Evolutionary conservation across 2,113 vertebrate genomes (phyloP), one percentile per base, ranked within the genome.

Genomic region (Todiramphus saurophagus): DNA sequence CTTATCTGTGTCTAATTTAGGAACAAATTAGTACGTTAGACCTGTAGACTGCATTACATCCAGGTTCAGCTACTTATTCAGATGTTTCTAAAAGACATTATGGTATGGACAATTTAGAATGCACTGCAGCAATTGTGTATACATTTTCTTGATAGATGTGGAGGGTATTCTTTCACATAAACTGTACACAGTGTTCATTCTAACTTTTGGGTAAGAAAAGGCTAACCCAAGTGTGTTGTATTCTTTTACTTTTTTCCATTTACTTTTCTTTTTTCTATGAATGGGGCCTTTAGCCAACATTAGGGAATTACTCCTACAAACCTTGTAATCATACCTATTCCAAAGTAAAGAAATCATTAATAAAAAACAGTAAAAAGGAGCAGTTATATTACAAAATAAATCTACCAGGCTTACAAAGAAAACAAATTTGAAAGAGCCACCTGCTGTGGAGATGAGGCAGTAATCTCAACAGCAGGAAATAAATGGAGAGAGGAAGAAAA

Each of bases 391-490:
- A 90, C 95, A 97, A 97, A 98, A 98, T 98, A 98, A 98, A 98
- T 98, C 96, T 96, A 95, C 90, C 76, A 96, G 86, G 37, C 96
- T 97, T 97, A 95, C 91, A 97, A 95, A 97, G 97, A 97, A 98
- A 98, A 97, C 97, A 98, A 96, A 98, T 98, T 98, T 98, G 97
- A 97, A 97, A 96, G 88, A 95, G 94, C 96, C 97, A 97, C 98
- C 98, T 98, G 98, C 98, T 98, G 98, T 97, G 98, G 97, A 96
- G 96, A 98, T 97, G 97, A 97, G 97, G 97, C 98, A 98, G 98
- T 98, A 97, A 98, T 98, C 98, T 98, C 97, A 97, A 93, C 98
- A 98, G 97, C 97, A 97, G 98, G 98, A 98, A 98, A 98, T 98
- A 98, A 98, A 97, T 67, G 48, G 95, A 95, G 96, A 96, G 96